Percentiles rank a stretch among this genome's conserved stretches.
phyloP scores from a whole-genome alignment of 2,797 vertebrate species.

The Carapus acus region DNA sequence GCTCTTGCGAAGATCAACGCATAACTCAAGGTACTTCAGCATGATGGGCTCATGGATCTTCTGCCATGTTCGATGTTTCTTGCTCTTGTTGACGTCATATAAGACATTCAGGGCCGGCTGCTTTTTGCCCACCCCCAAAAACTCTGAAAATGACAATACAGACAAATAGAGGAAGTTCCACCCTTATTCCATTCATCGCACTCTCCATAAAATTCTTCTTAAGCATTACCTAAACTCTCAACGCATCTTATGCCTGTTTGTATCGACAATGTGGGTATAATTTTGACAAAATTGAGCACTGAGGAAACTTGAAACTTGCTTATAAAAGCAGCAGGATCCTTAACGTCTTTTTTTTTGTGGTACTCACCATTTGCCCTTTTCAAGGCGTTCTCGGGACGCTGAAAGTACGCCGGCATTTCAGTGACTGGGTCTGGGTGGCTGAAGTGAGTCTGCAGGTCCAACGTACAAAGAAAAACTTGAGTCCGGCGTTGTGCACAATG shows the following conservation, averaged over 20 bases:
- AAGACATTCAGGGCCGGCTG: conserved; percentile 97
- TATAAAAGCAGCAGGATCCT: too few relatives aligned
- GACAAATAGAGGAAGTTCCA: background rate
- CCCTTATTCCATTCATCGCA: too few relatives aligned
- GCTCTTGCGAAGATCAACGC: conserved; percentile 98
- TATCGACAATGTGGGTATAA: too few relatives aligned
- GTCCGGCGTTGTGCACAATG: too few relatives aligned
- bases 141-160: conserved; percentile 73
- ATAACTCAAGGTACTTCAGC: conserved; percentile 99
- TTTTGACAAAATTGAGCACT: too few relatives aligned
- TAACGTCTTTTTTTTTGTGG: too few relatives aligned
- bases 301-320: too few relatives aligned
- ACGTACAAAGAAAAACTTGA: too few relatives aligned
- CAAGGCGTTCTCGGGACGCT: conserved; percentile 95
- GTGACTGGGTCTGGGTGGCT: conserved; percentile 42
- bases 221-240: too few relatives aligned
- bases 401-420: conserved; percentile 95
- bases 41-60: conserved; percentile 99
- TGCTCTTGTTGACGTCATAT: conserved; percentile 99
- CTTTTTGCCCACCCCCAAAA: conserved; percentile 98
- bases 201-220: too few relatives aligned
- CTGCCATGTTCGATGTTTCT: conserved; percentile 99
- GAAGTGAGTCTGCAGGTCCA: conserved; percentile 42
- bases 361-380: conserved; percentile 95
- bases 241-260: too few relatives aligned